Percentiles rank a stretch among this genome's conserved stretches.
These are phyloP conservation scores for Pseudorasbora parva DNA, from an alignment of 2,113 vertebrate species.

Conservation along the genomic window DNA sequence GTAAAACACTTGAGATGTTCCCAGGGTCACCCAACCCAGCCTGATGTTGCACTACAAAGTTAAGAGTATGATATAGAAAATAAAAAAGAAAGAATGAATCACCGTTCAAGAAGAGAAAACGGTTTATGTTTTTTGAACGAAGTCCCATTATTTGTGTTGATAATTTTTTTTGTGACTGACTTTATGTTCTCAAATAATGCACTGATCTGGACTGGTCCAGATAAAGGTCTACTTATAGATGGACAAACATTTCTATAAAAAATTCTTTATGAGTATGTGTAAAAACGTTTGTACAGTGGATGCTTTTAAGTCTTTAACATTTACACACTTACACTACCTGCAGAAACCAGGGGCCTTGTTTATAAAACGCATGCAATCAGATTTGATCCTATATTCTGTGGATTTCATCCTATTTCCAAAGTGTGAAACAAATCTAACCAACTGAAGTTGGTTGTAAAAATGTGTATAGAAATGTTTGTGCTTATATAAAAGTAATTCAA, in stretches of 20 bases:
- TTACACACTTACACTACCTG: not conserved
- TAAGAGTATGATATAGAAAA: not conserved
- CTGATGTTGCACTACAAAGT: constrained; percentile 7
- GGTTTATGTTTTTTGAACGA: not conserved
- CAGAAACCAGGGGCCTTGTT: not conserved
- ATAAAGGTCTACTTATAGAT: not conserved
- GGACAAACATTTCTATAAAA: not conserved
- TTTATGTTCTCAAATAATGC: constrained; percentile 23
- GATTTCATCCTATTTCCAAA: not conserved
- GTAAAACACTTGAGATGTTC: constrained; percentile 19
- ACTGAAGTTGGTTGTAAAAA: too few relatives aligned
- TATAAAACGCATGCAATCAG: not conserved
- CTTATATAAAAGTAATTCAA: not conserved
- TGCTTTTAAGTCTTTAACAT: not conserved
- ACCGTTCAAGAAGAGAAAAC: not conserved
- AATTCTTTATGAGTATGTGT: not conserved
- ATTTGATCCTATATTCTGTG: not conserved
- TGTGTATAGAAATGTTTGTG: not conserved
- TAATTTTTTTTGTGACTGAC: not conserved
- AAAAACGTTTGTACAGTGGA: not conserved
- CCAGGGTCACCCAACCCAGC: not conserved
- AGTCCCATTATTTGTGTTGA: not conserved
- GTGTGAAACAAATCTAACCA: not conserved
- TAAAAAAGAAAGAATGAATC: not conserved
- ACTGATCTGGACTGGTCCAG: constrained; percentile 26